Conservation (phyloP, 2,888 invertebrate genomes). For the Cosmia pyralina region DNA sequence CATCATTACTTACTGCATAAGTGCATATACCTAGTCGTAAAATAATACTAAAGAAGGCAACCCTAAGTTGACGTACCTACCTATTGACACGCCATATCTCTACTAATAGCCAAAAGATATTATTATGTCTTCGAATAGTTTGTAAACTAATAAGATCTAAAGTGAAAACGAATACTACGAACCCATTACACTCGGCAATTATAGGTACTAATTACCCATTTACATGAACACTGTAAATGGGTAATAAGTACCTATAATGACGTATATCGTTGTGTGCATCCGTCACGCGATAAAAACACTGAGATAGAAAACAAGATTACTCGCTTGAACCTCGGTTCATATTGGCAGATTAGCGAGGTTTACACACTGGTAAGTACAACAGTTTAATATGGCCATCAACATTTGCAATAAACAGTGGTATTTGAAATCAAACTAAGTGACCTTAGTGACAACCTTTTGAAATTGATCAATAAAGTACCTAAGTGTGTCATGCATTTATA, state of each 20-base stretch:
- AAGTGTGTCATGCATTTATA: too few species aligned
- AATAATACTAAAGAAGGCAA: background rate
- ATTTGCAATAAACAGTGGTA: constrained; percentile 10
- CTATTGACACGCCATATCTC: background rate
- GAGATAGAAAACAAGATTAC: constrained; percentile 63
- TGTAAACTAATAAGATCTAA: constrained; percentile 43
- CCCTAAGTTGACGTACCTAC: background rate
- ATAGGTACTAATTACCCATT: constrained; percentile 59
- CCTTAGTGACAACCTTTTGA: constrained; percentile 8
- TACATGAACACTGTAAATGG: constrained; percentile 67
- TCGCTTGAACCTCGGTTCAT: constrained; percentile 34
- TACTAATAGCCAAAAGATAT: constrained; percentile 10
- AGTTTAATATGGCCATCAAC: constrained; percentile 22
- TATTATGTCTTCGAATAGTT: constrained; percentile 22
- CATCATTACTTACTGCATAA: background rate
- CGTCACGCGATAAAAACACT: constrained; percentile 62
- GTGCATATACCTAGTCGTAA: background rate
- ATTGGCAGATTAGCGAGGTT: constrained; percentile 34
- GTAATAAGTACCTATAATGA: constrained; percentile 69
- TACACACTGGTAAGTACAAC: constrained; percentile 2
- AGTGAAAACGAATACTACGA: constrained; percentile 69
- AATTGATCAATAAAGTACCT: constrained; percentile 26
- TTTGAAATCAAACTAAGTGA: constrained; percentile 9
- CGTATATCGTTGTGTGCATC: constrained; percentile 63
- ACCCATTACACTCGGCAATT: constrained; percentile 59